Evolutionary conservation across 2,888 invertebrate species (phyloP), one percentile per base, ranked within the genome.

Genomic region (Antheraea assamensis): DNA sequence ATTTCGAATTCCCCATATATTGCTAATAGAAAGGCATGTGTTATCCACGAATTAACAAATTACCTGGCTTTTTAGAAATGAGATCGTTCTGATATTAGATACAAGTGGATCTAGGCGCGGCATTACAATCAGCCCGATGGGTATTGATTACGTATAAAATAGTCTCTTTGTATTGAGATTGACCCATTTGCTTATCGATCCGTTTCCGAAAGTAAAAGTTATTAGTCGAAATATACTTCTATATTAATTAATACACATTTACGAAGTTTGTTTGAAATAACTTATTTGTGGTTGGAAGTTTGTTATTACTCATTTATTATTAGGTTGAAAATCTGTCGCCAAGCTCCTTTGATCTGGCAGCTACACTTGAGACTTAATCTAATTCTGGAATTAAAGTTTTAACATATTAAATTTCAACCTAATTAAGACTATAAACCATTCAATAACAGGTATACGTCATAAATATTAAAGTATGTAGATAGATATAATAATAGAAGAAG

Each of bases 61-160:
- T 7, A 58, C 58, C 58, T 24, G 10, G 61, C 4, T 64, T 64
- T 64, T 15, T 64, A 64, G 27, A 64, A 58, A 58, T 58, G 58
- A 64, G 27, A 27, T 27, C 27, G 15, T 27, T 61, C 61, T n/a
- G 19, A 3, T 35, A 70, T 70, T 4, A 70, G 47, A 70, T 27
- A 64, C 61, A 30, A 64, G 61, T 30, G 61, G 27, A 30, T 17
- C 21, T 64, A 27, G 61, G 61, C 21, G 61, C 61, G 61, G 61
- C 27, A 15, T 5, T 30, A 64, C 27, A 64, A 64, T 64, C 61
- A 64, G 27, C 61, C 17, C 17, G 61, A 64, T 64, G 30, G 61
- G 17, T 64, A 64, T 64, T 64, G 61, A 64, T 64, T 64, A 64
- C 61, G 27, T 64, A 64, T 64, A 64, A 30, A n/a, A 64, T 27